Percentiles rank a stretch among this genome's conserved stretches.
These are phyloP conservation scores for Rhinella marina DNA, from an alignment of 2,797 vertebrate genomes.

Conservation along the genomic window DNA sequence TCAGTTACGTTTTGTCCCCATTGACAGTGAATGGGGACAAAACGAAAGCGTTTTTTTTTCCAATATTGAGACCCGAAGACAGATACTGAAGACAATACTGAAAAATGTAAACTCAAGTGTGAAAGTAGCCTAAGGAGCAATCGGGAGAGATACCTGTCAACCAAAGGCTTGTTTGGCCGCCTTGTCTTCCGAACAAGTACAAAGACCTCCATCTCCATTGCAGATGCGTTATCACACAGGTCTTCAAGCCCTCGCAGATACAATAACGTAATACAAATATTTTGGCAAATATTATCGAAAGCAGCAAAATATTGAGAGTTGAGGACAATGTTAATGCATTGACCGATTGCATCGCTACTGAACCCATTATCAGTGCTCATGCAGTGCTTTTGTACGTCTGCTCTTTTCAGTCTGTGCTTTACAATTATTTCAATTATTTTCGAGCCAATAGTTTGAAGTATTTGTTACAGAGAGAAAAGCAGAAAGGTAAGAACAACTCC, in stretches of 20 bases:
- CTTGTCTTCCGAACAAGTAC: not conserved
- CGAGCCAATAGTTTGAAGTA: not conserved
- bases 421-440: conserved; percentile 23
- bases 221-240: not conserved
- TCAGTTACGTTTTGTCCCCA: no score
- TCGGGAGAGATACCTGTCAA: no score
- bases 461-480: not conserved
- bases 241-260: not conserved
- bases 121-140: no score
- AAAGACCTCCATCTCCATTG: not conserved
- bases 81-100: no score
- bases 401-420: not conserved
- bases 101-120: no score
- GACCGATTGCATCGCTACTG: not conserved
- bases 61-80: no score
- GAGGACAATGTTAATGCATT: not conserved
- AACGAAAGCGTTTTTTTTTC: no score
- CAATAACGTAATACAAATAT: not conserved
- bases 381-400: not conserved
- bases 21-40: no score
- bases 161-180: no score
- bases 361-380: not conserved
- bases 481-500: not conserved
- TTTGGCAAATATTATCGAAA: not conserved
- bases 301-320: not conserved